Percentiles rank a stretch among this genome's conserved stretches.
phyloP scores from a whole-genome alignment of 2,888 invertebrate genomes.

The Phalangium opilio region DNA sequence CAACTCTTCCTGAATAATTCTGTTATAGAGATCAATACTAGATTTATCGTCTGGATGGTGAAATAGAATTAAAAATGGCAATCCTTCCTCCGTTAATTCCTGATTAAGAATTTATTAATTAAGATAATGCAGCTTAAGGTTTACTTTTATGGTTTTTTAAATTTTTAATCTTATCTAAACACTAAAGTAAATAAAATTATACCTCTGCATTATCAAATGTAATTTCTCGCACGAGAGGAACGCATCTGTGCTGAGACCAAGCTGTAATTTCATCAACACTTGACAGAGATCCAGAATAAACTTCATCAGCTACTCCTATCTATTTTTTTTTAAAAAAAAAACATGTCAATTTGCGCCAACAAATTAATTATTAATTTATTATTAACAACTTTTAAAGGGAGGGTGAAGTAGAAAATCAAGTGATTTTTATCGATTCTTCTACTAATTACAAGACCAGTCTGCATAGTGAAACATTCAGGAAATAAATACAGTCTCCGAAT shows the following conservation, averaged over 20 bases:
- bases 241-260: constrained; percentile 85
- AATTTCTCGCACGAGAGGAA: constrained; percentile 92
- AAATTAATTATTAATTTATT: no score
- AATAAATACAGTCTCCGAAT: no score
- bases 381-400: no score
- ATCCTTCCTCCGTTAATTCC: constrained; percentile 92
- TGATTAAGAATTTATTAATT: constrained; percentile 19
- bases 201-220: constrained; percentile 97
- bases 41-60: constrained; percentile 67
- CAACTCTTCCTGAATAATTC: constrained; percentile 58
- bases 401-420: no score
- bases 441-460: no score
- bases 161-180: no score
- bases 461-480: no score
- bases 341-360: no score
- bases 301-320: constrained; percentile 18
- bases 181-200: constrained; percentile 5
- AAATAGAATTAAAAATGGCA: constrained; percentile 95
- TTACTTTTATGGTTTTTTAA: no score
- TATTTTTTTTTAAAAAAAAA: no score
- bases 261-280: constrained; percentile 53
- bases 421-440: no score
- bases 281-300: constrained; percentile 21
- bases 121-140: no score
- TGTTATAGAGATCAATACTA: constrained; percentile 70